Conservation (phyloP, 2,888 invertebrate genomes). For the Rapana venosa region DNA sequence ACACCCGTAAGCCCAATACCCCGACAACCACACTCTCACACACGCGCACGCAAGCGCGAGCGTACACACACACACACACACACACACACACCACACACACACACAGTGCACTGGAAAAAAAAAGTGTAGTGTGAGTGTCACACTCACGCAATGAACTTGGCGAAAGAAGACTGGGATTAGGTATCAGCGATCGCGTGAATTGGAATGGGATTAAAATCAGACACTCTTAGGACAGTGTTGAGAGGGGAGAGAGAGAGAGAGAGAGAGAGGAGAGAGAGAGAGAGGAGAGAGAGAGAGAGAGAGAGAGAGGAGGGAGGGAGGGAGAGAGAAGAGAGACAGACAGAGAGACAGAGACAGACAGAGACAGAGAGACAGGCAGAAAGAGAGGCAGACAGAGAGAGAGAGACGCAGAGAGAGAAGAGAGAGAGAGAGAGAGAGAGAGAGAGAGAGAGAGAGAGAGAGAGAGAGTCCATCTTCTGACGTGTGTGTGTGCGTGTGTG, state of each 20-base stretch:
- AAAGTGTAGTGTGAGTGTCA: too few species aligned
- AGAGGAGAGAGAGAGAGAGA: background rate
- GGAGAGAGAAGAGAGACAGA: too few species aligned
- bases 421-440: too few species aligned
- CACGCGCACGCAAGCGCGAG: background rate
- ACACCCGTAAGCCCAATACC: background rate
- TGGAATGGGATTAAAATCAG: too few species aligned
- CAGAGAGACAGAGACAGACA: too few species aligned
- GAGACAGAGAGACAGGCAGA: too few species aligned
- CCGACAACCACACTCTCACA: background rate
- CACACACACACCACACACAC: background rate
- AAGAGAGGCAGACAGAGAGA: too few species aligned
- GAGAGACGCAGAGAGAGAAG: too few species aligned
- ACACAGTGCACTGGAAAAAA: background rate
- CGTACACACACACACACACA: background rate
- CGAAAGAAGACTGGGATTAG: too few species aligned
- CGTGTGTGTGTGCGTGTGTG: too few species aligned
- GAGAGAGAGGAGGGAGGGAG: background rate
- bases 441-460: background rate
- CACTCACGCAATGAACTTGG: background rate
- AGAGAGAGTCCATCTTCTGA: background rate
- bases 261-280: background rate
- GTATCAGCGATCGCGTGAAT: too few species aligned
- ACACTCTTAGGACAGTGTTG: background rate
- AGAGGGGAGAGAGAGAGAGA: background rate